Evolutionary conservation across 2,888 invertebrate genomes (phyloP), one percentile per base, ranked within the genome.

Genomic region (Kryphioiulus occultus): DNA sequence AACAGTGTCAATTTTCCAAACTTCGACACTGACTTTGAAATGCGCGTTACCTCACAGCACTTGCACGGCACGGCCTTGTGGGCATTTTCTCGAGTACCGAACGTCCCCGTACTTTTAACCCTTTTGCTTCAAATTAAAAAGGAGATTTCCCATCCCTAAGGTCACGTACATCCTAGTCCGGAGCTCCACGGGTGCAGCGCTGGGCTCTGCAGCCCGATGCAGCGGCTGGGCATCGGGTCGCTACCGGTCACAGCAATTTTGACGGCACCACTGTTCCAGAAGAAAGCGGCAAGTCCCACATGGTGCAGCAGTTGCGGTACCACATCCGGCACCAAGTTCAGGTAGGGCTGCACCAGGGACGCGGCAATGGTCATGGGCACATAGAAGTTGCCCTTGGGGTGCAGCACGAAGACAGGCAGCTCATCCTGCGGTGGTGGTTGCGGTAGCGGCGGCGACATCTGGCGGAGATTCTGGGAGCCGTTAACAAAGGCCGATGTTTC

Each of bases 361-460:
- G 95, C 95, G 90, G 96, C 96, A 87, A 97, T 93, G 89, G 95
- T 95, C 89, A 98, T 92, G 0, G 98, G 98, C 87, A 98, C 94
- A 93, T 98, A 98, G 92, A 96, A 98, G 85, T 95, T 94, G 78
- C 98, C 97, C 89, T 95, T 95, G n/a, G 97, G 94, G 92, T 98
- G 97, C 59, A 98, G 93, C 3, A 97, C 97, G 92, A 98, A 98
- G 68, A 97, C 95, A 0, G 98, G 98, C 86, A 98, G 95, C 30
- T 78, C 78, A 15, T 78, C 78, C 30, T 78, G 78, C 78, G 26
- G 17, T 68, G 68, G 12, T 10, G 68, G 26, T 15, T n/a, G n/a
- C n/a, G n/a, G n/a, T n/a, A n/a, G n/a, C n/a, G n/a, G n/a, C n/a
- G 15, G 68, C 26, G 68, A 26, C 78, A 26, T n/a, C 26, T 26